A percentile compares a stretch with the other conserved stretches of the same genome.
Evolutionary conservation across 1,140 invertebrate genomes (phyloP).

Genomic region (Papilio polytes): DNA sequence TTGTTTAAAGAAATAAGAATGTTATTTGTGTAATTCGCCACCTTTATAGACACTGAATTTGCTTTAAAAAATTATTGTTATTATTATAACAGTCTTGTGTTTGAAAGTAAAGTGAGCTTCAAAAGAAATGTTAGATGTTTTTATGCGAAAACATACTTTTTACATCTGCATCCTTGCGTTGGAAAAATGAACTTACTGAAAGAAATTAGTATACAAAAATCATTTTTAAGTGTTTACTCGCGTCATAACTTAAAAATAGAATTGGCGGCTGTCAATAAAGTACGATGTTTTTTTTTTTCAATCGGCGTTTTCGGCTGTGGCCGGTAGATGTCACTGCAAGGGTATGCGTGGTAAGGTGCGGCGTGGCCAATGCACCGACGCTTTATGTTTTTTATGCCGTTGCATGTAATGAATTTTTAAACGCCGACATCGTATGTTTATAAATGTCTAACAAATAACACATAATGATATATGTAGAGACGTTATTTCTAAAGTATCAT

Average conservation of each 20-base stretch:
- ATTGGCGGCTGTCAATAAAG: constrained; percentile 68
- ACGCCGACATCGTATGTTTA: neutral
- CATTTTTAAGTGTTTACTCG: constrained; percentile 49
- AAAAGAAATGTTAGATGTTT: neutral
- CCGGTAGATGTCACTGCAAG: constrained; percentile 77
- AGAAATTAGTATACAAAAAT: neutral
- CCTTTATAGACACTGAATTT: neutral
- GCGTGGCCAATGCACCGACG: constrained; percentile 25
- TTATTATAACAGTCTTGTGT: neutral
- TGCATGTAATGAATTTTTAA: constrained; percentile 26
- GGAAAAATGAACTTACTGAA: neutral
- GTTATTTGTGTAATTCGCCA: neutral
- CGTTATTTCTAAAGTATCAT: neutral
- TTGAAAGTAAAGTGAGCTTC: constrained; percentile 12
- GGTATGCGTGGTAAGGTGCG: constrained; percentile 48
- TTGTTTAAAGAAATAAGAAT: neutral
- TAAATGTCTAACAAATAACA: constrained; percentile 11
- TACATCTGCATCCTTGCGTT: neutral
- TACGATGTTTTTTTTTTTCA: constrained; percentile 73
- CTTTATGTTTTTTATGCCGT: constrained; percentile 26
- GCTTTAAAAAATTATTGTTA: neutral
- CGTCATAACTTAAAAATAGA: constrained; percentile 75
- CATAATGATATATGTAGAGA: neutral
- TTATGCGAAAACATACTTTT: constrained; percentile 1
- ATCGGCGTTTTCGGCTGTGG: constrained; percentile 70